A percentile compares a stretch with the other conserved stretches of the same genome.
phyloP scores from a whole-genome alignment of 2,113 vertebrate species.

The Apodemus sylvaticus region DNA sequence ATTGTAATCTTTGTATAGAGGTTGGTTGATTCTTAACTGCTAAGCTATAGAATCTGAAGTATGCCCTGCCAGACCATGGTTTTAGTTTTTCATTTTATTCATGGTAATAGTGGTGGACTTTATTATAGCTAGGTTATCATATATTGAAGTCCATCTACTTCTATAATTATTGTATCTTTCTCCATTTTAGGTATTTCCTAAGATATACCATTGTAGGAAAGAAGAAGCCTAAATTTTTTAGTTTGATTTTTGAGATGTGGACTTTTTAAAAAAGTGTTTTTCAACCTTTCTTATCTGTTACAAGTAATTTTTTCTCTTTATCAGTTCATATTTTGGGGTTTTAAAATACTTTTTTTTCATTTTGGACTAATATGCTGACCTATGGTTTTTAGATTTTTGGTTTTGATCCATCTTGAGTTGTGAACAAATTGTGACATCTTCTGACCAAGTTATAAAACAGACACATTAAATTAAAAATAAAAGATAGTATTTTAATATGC shows the following conservation, averaged over 20 bases:
- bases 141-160: background rate
- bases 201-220: background rate
- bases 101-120: background rate
- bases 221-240: background rate
- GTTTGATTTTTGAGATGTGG: background rate
- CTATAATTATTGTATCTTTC: background rate
- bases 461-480: constrained; percentile 57
- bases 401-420: constrained; percentile 20
- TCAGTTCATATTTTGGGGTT: background rate
- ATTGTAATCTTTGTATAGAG: background rate
- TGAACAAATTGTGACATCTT: constrained; percentile 47
- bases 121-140: background rate
- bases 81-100: constrained; percentile 5
- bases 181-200: background rate
- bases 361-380: background rate
- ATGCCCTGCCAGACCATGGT: background rate
- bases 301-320: background rate
- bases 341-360: background rate
- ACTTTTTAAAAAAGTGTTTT: background rate
- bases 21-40: background rate
- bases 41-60: background rate
- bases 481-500: constrained; percentile 38
- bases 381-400: background rate
- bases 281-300: background rate
- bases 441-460: constrained; percentile 26